Percentiles rank a stretch among this genome's conserved stretches.
Evolutionary conservation across 2,888 invertebrate genomes (phyloP).

Genomic region (Nineta flava): DNA sequence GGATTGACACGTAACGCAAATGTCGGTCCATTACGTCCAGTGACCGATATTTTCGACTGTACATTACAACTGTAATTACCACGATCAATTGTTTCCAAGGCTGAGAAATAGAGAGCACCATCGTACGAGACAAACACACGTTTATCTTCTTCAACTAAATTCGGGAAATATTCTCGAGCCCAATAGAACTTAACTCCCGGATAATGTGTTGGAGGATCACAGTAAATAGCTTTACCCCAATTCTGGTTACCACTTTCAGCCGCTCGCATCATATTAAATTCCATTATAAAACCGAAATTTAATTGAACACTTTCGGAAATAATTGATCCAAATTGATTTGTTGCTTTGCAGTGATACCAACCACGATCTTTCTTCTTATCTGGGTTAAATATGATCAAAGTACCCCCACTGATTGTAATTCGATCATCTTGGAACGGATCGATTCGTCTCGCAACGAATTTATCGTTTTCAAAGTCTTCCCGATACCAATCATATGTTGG

Average conservation of each 20-base stretch:
- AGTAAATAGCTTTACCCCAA: slow-evolving; percentile 85
- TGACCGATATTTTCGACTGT: slow-evolving; percentile 71
- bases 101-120: slow-evolving; percentile 88
- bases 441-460: slow-evolving; percentile 52
- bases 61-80: slow-evolving; percentile 88
- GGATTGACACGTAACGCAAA: slow-evolving; percentile 69
- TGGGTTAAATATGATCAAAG: slow-evolving; percentile 74
- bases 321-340: slow-evolving; percentile 78
- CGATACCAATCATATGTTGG: slow-evolving; percentile 83
- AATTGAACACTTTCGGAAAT: slow-evolving; percentile 76
- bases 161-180: slow-evolving; percentile 78
- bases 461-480: slow-evolving; percentile 72
- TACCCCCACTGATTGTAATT: slow-evolving; percentile 82
- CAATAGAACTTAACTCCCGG: slow-evolving; percentile 81
- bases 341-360: slow-evolving; percentile 79
- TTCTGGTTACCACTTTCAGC: slow-evolving; percentile 75
- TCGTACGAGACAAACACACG: slow-evolving; percentile 87
- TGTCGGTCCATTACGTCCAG: slow-evolving; percentile 80
- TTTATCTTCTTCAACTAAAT: slow-evolving; percentile 84
- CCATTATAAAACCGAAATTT: slow-evolving; percentile 78
- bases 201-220: slow-evolving; percentile 86
- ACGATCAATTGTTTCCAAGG: slow-evolving; percentile 76
- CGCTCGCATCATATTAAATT: slow-evolving; percentile 77
- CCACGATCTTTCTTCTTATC: slow-evolving; percentile 67
- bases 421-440: slow-evolving; percentile 59